phyloP scores from a whole-genome alignment of 2,113 vertebrate species.

The Passer montanus region DNA sequence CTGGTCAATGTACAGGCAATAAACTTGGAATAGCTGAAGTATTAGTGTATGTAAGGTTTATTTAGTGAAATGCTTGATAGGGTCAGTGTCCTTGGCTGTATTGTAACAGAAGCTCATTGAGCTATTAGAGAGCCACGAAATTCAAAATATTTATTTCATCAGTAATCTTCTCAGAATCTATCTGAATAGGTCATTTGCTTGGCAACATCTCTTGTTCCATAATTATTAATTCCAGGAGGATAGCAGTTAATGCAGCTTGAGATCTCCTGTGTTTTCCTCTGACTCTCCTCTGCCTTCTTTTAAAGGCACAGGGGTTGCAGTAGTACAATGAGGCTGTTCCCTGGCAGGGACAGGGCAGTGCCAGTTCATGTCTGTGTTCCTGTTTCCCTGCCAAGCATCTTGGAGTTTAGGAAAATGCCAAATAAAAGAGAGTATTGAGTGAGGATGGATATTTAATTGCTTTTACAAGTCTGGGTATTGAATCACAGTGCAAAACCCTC shows the following conservation, averaged over 20 bases:
- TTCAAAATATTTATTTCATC: constrained; percentile 25
- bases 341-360: background rate
- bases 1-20: background rate
- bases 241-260: background rate
- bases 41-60: background rate
- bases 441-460: background rate
- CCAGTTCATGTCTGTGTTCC: background rate
- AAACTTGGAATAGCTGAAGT: background rate
- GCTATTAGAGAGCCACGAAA: background rate
- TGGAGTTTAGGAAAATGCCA: background rate
- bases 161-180: background rate
- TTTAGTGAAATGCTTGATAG: background rate
- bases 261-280: background rate
- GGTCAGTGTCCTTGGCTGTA: background rate
- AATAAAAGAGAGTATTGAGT: background rate
- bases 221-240: constrained; percentile 22
- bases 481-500: background rate
- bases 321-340: background rate
- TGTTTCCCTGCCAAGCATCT: background rate
- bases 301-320: background rate
- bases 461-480: background rate
- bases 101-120: background rate
- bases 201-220: background rate
- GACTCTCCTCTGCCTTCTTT: background rate
- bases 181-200: background rate